Evolutionary conservation across 2,113 vertebrate genomes (phyloP), one percentile per base, ranked within the genome.

Genomic region (Dermatemys mawii): DNA sequence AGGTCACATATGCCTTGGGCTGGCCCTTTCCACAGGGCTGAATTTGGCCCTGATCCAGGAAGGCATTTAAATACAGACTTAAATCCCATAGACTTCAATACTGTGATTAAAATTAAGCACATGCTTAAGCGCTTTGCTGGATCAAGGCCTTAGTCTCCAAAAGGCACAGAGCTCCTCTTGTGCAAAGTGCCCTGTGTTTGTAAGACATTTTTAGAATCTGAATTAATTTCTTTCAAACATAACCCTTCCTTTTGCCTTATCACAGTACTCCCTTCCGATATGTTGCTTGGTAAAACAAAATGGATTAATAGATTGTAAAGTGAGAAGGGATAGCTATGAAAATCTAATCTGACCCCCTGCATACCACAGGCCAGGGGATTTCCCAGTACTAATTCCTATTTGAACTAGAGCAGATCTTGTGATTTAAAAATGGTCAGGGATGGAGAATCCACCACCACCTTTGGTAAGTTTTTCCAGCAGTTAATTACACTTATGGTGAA

Each of bases 171-270:
- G n/a, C 6, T 24, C 41, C 11, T 44, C 11, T 26, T 78, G 8
- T 73, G 55, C 50, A 86, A 83, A 38, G 11, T 24, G n/a, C 57
- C 79, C 22, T 17, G 6, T n/a, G 17, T 11, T 46, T 76, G 57
- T 76, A 84, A 55, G 67, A 81, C 76, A 26, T 53, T 85, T 27
- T 2, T 3, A 3, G 44, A 9, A 17, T 4, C 13, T 78, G 29
- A 51, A 41, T 57, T 11, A 26, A 11, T 80, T 44, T 63, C 32
- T 84, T 85, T 81, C 53, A 9, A 67, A 41, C 67, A 13, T 0
- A 46, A 2, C 4, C 1, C 0, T 35, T 50, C 16, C 17, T 88
- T 75, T 75, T 73, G 26, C 73, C 6, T 1, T 27, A 22, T 12
- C 73, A 24, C 2, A 46, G 54, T 50, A 13, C 49, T 87, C 13